phyloP scores from a whole-genome alignment of 2,888 invertebrate genomes.

The Rhagonycha lutea region DNA sequence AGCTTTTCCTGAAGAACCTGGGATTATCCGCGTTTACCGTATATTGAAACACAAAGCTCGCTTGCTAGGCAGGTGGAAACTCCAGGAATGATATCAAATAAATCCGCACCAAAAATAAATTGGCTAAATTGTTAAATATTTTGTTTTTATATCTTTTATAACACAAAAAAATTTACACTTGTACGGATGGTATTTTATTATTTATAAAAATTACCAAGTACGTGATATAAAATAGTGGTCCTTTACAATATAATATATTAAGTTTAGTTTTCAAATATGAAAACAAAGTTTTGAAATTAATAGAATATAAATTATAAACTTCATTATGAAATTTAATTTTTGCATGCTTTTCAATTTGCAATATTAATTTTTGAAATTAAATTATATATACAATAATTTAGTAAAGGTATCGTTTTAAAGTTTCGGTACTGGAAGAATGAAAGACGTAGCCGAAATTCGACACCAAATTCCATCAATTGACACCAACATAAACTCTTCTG shows the following conservation, averaged over 20 bases:
- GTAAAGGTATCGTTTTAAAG: no score
- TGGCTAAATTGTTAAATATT: slow-evolving; percentile 6
- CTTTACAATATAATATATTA: no score
- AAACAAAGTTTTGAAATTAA: no score
- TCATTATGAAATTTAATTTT: not conserved
- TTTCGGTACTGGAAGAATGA: no score
- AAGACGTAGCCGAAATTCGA: no score
- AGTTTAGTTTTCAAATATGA: no score
- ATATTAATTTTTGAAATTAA: no score
- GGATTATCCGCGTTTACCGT: slow-evolving; percentile 30
- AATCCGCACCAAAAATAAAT: slow-evolving; percentile 20
- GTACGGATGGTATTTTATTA: not conserved
- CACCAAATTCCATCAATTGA: no score
- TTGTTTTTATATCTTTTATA: not conserved
- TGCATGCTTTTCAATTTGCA: not conserved
- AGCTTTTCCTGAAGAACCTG: slow-evolving; percentile 16
- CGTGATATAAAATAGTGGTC: no score
- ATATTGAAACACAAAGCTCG: slow-evolving; percentile 30
- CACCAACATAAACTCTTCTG: no score
- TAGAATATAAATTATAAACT: no score
- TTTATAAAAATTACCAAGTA: not conserved
- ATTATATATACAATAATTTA: no score
- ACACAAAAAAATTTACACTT: not conserved
- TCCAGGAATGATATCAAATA: slow-evolving; percentile 29
- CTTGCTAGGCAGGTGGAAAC: slow-evolving; percentile 32